Evolutionary conservation across 2,888 invertebrate genomes (phyloP).

Genomic region (Prosopocoilus inquinatus): DNA sequence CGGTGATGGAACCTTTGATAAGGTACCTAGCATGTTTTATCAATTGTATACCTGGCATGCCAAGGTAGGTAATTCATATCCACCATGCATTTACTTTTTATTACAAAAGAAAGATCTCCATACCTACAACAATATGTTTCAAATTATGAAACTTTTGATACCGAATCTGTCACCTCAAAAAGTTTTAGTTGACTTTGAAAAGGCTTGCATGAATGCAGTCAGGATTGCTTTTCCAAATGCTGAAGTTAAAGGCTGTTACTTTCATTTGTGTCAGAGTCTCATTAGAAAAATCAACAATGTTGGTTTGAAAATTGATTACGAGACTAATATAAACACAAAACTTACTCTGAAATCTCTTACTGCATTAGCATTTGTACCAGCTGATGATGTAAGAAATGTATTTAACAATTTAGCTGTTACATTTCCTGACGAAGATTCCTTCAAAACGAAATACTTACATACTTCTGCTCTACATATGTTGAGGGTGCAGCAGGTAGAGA

Average conservation of each 20-base stretch:
- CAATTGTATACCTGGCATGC: too few species aligned
- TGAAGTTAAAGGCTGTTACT: background rate
- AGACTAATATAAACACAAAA: conserved; percentile 1
- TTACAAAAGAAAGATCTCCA: too few species aligned
- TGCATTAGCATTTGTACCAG: background rate
- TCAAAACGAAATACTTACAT: background rate
- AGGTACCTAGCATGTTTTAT: too few species aligned
- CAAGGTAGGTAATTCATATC: too few species aligned
- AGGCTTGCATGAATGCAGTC: too few species aligned
- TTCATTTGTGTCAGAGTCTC: background rate
- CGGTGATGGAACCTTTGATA: too few species aligned
- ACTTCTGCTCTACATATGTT: background rate
- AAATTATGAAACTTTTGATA: background rate
- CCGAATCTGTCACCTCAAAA: background rate
- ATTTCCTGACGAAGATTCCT: conserved; percentile 1
- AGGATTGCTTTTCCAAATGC: background rate
- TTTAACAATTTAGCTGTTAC: background rate
- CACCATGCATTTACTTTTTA: too few species aligned
- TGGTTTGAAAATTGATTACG: conserved; percentile 2
- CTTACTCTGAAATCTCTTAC: background rate
- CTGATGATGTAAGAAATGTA: background rate
- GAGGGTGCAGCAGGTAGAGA: conserved; percentile 1
- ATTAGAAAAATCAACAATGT: conserved; percentile 1
- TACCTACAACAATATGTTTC: background rate
- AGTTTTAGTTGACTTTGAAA: conserved; percentile 1